Evolutionary conservation across 2,797 vertebrate species (phyloP), one percentile per base, ranked within the genome.

Genomic region (Cuniculus paca): DNA sequence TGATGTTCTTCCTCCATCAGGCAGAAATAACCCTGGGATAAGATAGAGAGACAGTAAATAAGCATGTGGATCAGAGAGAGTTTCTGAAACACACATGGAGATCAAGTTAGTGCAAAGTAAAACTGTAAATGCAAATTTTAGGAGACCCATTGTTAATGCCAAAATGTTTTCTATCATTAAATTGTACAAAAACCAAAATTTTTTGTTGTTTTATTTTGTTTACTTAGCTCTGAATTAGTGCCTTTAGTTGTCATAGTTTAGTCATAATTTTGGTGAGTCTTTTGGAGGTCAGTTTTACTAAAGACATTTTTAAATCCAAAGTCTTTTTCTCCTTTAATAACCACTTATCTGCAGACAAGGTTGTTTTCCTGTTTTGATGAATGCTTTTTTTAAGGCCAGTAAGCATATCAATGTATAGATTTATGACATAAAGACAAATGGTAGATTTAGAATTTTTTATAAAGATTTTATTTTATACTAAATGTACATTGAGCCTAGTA

Each of bases 71-170:
- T 95, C 90, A 90, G 82, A 96, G n/a, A 77, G 34, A 89, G 24
- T 56, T 88, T 68, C 79, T 80, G 28, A 94, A 85, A 95, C 39
- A 85, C 81, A 75, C 31, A 12, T 80, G 50, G 45, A 91, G 68
- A 94, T 82, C 56, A 87, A 94, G 54, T 48, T 78, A 82, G 48
- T 70, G 77, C 54, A 95, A 94, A 95, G 79, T 56, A 90, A 94
- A 72, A 0, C 45, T 75, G 19, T 93, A 95, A 84, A 68, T 93
- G 85, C 24, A 90, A 84, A 63, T 86, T 85, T 90, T 6, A 36
- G 54, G 79, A 93, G 31, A 79, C 79, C 17, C 19, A 50, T 94
- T 45, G 56, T 90, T 83, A n/a, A n/a, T n/a, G 88, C 13, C 82
- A 95, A 95, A 92, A 92, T 88, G 8, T 91, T 83, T 24, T 70